Evolutionary conservation across 2,113 vertebrate species (phyloP).

Genomic region (Hemicordylus capensis): DNA sequence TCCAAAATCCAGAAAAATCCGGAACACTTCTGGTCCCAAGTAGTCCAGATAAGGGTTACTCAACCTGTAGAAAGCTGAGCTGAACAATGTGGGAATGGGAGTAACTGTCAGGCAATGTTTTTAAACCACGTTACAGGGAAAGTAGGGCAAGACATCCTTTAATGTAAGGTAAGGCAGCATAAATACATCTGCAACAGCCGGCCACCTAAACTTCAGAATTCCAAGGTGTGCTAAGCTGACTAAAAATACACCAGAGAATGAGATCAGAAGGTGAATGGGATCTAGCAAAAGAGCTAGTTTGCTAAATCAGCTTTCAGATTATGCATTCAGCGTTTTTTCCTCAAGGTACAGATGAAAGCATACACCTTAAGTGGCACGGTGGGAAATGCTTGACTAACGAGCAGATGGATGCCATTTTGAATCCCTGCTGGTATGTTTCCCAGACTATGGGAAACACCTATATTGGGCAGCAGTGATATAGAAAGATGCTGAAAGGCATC

Average conservation of each 20-base stretch:
- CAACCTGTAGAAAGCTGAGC: not conserved
- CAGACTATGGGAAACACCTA: too few species aligned
- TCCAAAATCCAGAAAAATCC: too few species aligned
- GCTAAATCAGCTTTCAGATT: constrained; percentile 4
- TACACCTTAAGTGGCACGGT: too few species aligned
- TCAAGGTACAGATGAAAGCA: not conserved
- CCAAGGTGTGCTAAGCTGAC: not conserved
- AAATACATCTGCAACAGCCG: not conserved
- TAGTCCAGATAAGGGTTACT: too few species aligned
- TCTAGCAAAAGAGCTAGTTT: not conserved
- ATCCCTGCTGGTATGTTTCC: too few species aligned
- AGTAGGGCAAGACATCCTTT: not conserved
- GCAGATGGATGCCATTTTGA: too few species aligned
- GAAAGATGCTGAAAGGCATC: too few species aligned
- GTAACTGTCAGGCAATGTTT: not conserved
- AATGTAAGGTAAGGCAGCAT: not conserved
- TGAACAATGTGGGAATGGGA: not conserved
- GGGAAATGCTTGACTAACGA: too few species aligned
- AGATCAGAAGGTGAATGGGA: not conserved
- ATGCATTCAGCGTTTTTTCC: not conserved
- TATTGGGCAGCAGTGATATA: too few species aligned
- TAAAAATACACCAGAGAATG: not conserved
- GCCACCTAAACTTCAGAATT: not conserved
- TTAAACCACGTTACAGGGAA: too few species aligned
- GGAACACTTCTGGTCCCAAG: too few species aligned